phyloP scores from a whole-genome alignment of 2,888 invertebrate genomes.

The Chrysina gloriosa region DNA sequence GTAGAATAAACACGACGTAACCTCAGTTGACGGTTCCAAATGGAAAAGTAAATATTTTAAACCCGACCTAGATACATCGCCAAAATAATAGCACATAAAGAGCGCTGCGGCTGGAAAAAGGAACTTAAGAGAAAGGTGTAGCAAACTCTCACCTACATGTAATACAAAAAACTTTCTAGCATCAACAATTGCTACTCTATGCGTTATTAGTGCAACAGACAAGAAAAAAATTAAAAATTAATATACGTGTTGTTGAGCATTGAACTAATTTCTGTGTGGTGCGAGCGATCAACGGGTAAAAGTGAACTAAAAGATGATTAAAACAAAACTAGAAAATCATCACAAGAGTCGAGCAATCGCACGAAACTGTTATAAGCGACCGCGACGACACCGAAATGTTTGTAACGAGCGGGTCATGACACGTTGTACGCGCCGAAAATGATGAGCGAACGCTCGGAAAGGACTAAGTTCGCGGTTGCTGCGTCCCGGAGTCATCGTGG shows the following conservation, averaged over 20 bases:
- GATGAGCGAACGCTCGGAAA: constrained; percentile 31
- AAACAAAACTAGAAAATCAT: neutral
- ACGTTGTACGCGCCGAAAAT: constrained; percentile 11
- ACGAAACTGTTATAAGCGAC: constrained; percentile 22
- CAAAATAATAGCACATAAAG: constrained; percentile 11
- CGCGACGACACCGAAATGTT: constrained; percentile 19
- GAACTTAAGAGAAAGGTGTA: constrained; percentile 26
- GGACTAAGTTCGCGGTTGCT: constrained; percentile 35
- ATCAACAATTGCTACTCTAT: constrained; percentile 29
- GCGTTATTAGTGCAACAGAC: constrained; percentile 23
- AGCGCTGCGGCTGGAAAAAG: neutral
- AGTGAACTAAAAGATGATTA: neutral
- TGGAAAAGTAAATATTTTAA: constrained; percentile 15
- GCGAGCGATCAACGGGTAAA: constrained; percentile 16
- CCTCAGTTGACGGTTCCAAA: neutral
- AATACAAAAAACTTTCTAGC: constrained; percentile 32
- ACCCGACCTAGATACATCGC: constrained; percentile 7
- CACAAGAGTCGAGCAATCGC: constrained; percentile 15
- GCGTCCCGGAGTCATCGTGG: constrained; percentile 51
- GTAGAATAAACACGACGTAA: constrained; percentile 1
- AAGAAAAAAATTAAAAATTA: constrained; percentile 28
- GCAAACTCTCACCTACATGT: constrained; percentile 37
- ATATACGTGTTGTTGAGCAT: constrained; percentile 35
- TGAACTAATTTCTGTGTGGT: constrained; percentile 28
- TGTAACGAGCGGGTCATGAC: constrained; percentile 10